Base-by-base conservation (phyloP, 1,140 invertebrate species). In the Hyphantria cunea region DNA sequence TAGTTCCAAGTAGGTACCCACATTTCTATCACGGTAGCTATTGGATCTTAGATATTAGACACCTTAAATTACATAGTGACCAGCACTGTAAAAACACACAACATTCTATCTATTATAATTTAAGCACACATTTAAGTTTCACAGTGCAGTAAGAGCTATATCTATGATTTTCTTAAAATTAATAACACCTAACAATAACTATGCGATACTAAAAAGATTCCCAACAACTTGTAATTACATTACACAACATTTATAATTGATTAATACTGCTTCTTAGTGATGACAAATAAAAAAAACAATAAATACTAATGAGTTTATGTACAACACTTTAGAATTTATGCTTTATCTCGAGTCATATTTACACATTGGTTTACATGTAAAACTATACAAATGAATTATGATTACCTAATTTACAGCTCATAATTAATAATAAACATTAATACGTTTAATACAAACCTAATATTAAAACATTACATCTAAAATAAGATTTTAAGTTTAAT, bases 321-420 rank as follows among this genome's bases (percentile, higher is more conserved):
- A 42, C 83, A 86, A 76, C 58, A 77, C 66, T 89, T 87, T 87
- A 87, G 83, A 87, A 89, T 89, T 77, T 62, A 85, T 89, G 84
- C 86, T 87, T 89, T 78, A 78, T 77, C 56, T 74, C 50, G 53
- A 70, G 68, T 74, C 56, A 75, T 82, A 77, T 82, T 61, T 81
- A 81, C 76, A 66, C 62, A 58, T 63, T 60, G 31, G 67, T 61
- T 59, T 61, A 68, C 48, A 48, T 37, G 64, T 64, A 66, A 67
- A 65, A 64, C 62, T 75, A 72, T 69, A 71, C 51, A 67, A 54
- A 64, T 51, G 45, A 17, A 56, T 64, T 42, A 56, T 48, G 32
- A 52, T 53, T 41, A 47, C 14, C 33, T 59, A 67, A 50, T 50
- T 41, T 67, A 64, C 32, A 58, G 56, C 52, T 50, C 49, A 65